These are phyloP conservation scores for Zaprionus tsacasi DNA, from an alignment of 1,140 invertebrate genomes.

Conservation along the genomic window DNA sequence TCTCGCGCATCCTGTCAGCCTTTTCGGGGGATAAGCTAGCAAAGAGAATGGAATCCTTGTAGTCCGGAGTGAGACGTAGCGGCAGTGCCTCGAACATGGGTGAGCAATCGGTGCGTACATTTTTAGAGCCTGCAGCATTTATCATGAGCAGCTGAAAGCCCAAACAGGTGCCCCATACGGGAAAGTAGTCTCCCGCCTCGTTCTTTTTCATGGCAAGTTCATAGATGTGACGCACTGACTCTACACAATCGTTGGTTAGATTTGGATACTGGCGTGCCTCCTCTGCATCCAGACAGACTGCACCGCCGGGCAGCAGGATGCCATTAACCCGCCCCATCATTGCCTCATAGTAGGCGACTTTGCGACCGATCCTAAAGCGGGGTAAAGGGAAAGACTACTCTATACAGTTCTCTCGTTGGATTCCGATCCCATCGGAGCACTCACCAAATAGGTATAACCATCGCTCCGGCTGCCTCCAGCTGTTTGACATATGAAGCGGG, in stretches of 20 bases:
- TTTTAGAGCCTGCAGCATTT: constrained; percentile 85
- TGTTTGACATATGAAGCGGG: constrained; percentile 42
- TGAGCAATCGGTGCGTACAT: constrained; percentile 58
- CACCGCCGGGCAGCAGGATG: constrained; percentile 91
- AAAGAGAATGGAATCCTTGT: constrained; percentile 86
- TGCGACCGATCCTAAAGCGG: constrained; percentile 64
- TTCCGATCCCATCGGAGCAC: constrained; percentile 1
- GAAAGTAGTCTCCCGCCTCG: constrained; percentile 89
- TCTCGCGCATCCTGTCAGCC: constrained; percentile 85
- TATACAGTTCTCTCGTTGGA: no score
- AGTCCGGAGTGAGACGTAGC: constrained; percentile 62
- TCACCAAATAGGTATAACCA: constrained; percentile 57
- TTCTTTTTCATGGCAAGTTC: constrained; percentile 88
- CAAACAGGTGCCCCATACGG: constrained; percentile 94
- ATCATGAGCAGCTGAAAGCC: constrained; percentile 93
- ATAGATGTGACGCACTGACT: constrained; percentile 87
- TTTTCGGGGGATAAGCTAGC: constrained; percentile 86
- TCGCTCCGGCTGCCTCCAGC: constrained; percentile 51
- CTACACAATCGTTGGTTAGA: constrained; percentile 83
- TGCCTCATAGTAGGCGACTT: constrained; percentile 58
- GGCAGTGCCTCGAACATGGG: constrained; percentile 39
- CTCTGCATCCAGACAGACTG: constrained; percentile 85
- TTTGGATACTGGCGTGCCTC: constrained; percentile 83
- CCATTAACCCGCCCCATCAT: constrained; percentile 89
- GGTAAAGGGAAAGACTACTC: not conserved